A percentile compares a stretch with the other conserved stretches of the same genome.
These are phyloP conservation scores for Agapornis canus DNA, from an alignment of 2,797 vertebrate species.

Conservation along the genomic window DNA sequence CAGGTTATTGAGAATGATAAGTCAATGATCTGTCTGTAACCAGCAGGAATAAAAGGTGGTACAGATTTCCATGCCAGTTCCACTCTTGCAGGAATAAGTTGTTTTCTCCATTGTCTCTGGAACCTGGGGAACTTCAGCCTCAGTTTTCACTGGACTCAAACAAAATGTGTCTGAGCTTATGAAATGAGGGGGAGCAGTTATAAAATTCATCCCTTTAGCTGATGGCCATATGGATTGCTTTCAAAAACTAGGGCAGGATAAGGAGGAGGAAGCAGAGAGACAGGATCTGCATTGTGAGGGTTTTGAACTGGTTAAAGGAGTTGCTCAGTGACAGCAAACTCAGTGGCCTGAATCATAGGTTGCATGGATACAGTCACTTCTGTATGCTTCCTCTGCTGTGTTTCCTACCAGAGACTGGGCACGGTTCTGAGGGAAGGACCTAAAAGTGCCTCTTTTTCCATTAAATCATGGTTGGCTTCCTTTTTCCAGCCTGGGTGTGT, in stretches of 20 bases:
- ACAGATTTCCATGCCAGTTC: background rate
- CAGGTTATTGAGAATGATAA: background rate
- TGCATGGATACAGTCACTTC: background rate
- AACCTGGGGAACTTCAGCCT: background rate
- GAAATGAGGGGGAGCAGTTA: background rate
- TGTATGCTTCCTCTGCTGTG: background rate
- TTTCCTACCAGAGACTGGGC: background rate
- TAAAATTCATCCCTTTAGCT: background rate
- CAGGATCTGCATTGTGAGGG: background rate
- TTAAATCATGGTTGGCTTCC: background rate
- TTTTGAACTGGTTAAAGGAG: background rate
- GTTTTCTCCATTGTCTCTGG: rapidly evolving
- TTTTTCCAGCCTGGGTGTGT: background rate
- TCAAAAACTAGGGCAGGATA: background rate
- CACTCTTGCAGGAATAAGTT: background rate
- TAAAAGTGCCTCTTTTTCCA: background rate
- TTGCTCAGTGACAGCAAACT: background rate
- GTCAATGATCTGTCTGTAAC: background rate
- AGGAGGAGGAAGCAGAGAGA: background rate
- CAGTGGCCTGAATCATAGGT: background rate
- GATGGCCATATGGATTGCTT: background rate
- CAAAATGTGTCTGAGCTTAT: rapidly evolving
- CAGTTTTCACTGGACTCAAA: background rate
- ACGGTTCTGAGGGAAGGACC: background rate
- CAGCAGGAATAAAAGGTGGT: background rate